Base-by-base conservation (phyloP, 2,113 vertebrate genomes). In the Corynorhinus townsendii region DNA sequence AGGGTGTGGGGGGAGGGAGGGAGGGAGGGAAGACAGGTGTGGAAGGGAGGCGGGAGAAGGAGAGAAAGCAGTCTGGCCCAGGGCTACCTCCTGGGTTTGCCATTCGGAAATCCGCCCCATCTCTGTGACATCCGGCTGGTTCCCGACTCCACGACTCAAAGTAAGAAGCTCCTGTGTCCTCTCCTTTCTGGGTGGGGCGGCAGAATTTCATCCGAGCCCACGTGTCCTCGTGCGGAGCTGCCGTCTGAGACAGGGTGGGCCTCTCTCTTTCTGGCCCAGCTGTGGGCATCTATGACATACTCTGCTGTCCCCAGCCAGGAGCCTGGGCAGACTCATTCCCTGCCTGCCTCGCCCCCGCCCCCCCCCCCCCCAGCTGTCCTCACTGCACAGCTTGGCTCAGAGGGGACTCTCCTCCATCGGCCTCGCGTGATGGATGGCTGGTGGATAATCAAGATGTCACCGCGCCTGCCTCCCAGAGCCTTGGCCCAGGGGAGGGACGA, bases 1-100 rank as follows among this genome's bases (percentile, higher is more conserved):
- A 4, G 15, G 17, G 4, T 9, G 3, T 33, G 17, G 8, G 28
- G 59, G 62, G 38, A 0, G 15, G 5, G 0, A 43, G 56, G 62
- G 14, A 33, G 30, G 14, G 12, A 19, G 10, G 14, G 12, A 19
- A 7, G 22, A 7, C 30, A 47, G 68, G 7, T 14, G 1, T 20
- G 19, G 52, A 17, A 14, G 3, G 43, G 35, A 24, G 11, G 14
- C 5, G 7, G 19, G 4, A 38, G 30, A 4, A n/a, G 28, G 40
- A 40, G 14, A n/a, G 20, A 54, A 26, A 43, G 52, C 26, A 8
- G 28, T 35, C 15, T 2, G 6, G 22, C n/a, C 16, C 47, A 89
- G 59, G 0, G 14, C 86, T 43, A 17, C 26, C 43, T 83, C 38
- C 75, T 1, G n/a, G 62, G 17, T 59, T 24, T 43, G 4, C 84